Conservation (phyloP, 1,140 invertebrate genomes). For the Drosophila sucinea region DNA sequence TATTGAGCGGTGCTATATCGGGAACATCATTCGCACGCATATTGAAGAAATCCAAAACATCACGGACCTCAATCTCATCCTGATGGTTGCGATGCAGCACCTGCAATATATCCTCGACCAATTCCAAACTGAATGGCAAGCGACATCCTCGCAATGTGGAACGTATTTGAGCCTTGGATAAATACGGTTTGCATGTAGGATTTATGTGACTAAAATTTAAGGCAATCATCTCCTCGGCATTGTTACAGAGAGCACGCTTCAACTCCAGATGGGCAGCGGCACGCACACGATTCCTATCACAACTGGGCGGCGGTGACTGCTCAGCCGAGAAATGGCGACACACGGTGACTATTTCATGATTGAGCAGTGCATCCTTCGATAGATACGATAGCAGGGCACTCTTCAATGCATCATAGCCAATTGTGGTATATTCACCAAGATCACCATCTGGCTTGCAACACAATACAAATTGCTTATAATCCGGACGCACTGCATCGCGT, state of each 20-base stretch:
- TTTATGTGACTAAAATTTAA: slow-evolving; percentile 88
- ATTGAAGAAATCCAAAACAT: slow-evolving; percentile 77
- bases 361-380: slow-evolving; percentile 87
- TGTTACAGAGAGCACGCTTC: slow-evolving; percentile 88
- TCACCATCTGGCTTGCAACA: slow-evolving; percentile 85
- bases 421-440: slow-evolving; percentile 43
- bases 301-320: slow-evolving; percentile 83
- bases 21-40: slow-evolving; percentile 64
- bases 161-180: slow-evolving; percentile 85
- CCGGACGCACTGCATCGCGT: slow-evolving; percentile 85
- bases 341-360: slow-evolving; percentile 91
- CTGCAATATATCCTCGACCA: slow-evolving; percentile 88
- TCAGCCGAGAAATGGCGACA: slow-evolving; percentile 86
- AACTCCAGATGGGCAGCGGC: slow-evolving; percentile 88
- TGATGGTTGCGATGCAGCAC: slow-evolving; percentile 86
- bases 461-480: slow-evolving; percentile 90
- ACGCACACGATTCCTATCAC: slow-evolving; percentile 83
- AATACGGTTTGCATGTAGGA: slow-evolving; percentile 84
- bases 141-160: slow-evolving; percentile 86
- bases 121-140: slow-evolving; percentile 87
- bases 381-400: slow-evolving; percentile 85
- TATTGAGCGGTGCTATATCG: slow-evolving; percentile 76
- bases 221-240: slow-evolving; percentile 85
- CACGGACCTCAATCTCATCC: slow-evolving; percentile 84
- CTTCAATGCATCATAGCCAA: slow-evolving; percentile 85